phyloP scores from a whole-genome alignment of 2,888 invertebrate genomes.

The Anoncus sp. region DNA sequence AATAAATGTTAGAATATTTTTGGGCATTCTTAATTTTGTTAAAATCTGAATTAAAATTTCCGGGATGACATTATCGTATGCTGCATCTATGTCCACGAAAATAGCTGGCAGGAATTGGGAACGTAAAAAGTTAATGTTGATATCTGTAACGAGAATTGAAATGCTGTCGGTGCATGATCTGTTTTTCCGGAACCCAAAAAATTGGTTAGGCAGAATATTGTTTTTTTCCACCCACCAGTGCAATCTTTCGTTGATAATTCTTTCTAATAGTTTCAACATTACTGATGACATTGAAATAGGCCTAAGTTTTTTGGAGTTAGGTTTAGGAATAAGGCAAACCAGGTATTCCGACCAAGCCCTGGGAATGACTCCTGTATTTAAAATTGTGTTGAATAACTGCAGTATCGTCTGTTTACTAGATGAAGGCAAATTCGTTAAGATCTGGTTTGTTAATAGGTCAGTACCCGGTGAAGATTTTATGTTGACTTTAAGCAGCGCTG shows the following conservation, averaged over 20 bases:
- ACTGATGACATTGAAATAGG: not conserved
- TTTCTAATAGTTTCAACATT: too few species aligned
- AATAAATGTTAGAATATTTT: not conserved
- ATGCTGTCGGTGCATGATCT: too few species aligned
- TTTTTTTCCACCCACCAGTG: not conserved
- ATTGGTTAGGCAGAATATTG: not conserved
- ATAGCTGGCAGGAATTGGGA: not conserved
- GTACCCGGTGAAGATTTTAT: not conserved
- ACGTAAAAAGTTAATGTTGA: not conserved
- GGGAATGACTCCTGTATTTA: too few species aligned
- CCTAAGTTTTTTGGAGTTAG: not conserved
- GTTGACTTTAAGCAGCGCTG: not conserved
- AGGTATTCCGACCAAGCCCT: not conserved
- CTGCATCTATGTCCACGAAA: not conserved
- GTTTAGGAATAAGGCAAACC: not conserved
- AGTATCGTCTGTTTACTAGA: too few species aligned
- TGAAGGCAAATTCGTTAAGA: too few species aligned
- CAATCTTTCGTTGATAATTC: not conserved
- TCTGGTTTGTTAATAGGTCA: not conserved
- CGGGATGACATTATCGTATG: not conserved
- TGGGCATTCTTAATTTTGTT: not conserved
- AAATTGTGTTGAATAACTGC: too few species aligned
- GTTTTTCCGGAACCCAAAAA: not conserved
- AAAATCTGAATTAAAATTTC: not conserved
- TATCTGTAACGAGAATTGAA: not conserved